Conservation (phyloP, 2,888 invertebrate genomes). For the Thymelicus sylvestris region DNA sequence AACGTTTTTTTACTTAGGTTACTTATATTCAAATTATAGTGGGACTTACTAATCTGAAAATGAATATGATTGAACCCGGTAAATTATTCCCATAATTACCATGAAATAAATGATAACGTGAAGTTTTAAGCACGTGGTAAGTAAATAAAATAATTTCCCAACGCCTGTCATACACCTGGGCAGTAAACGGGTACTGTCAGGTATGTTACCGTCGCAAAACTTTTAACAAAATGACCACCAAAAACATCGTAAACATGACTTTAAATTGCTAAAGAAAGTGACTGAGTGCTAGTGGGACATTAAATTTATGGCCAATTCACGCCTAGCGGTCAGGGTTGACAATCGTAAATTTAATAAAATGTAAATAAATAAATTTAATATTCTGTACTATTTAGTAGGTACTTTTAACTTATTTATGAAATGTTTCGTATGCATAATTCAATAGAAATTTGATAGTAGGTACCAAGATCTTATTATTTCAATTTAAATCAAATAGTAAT, state of each 20-base stretch:
- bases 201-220: conserved; percentile 18
- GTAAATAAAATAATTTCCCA: not conserved
- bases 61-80: no score
- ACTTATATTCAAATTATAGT: no score
- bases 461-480: not conserved
- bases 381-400: no score
- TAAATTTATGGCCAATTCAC: conserved; percentile 49
- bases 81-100: no score
- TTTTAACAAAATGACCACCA: conserved; percentile 31
- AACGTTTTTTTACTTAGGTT: no score
- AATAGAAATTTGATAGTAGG: no score
- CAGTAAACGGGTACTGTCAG: conserved; percentile 6
- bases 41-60: no score
- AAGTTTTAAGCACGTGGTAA: not conserved
- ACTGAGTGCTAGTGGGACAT: conserved; percentile 43
- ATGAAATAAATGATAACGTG: no score
- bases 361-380: not conserved
- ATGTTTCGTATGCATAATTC: no score
- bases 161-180: conserved; percentile 7
- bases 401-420: no score
- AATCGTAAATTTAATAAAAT: not conserved
- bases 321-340: conserved; percentile 39
- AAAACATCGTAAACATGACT: conserved; percentile 48
- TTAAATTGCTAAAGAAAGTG: conserved; percentile 51
- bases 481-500: not conserved